Evolutionary conservation across 2,888 invertebrate species (phyloP).

Genomic region (Cephus pulcher): DNA sequence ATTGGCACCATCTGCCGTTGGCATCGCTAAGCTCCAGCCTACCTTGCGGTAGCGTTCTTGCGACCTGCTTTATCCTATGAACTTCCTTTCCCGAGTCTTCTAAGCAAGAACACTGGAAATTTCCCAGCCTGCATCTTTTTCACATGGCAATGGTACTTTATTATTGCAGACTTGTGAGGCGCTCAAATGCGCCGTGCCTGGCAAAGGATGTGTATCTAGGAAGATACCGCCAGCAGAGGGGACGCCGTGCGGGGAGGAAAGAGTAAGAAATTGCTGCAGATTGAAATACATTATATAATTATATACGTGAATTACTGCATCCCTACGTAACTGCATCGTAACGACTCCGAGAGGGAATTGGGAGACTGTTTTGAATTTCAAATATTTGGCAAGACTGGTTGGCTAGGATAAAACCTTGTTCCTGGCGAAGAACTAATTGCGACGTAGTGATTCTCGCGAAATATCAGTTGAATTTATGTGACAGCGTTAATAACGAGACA

Average conservation of each 20-base stretch:
- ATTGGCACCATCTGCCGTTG: constrained; percentile 49
- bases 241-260: constrained; percentile 67
- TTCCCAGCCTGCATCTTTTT: not conserved
- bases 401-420: too few relatives aligned
- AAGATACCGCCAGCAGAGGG: constrained; percentile 70
- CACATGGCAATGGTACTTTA: not conserved
- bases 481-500: constrained; percentile 14
- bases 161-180: constrained; percentile 66
- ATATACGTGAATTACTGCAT: too few relatives aligned
- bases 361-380: too few relatives aligned
- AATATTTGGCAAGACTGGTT: too few relatives aligned
- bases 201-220: constrained; percentile 69
- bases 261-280: constrained; percentile 24
- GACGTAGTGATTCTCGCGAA: too few relatives aligned
- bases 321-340: too few relatives aligned
- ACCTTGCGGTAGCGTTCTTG: not conserved
- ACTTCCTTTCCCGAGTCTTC: constrained; percentile 20
- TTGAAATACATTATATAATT: too few relatives aligned
- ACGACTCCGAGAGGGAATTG: too few relatives aligned
- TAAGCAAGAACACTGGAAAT: not conserved
- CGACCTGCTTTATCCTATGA: constrained; percentile 40
- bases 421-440: too few relatives aligned
- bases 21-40: constrained; percentile 28
- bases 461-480: constrained; percentile 18
- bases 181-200: constrained; percentile 68